A percentile compares a stretch with the other conserved stretches of the same genome.
phyloP scores from a whole-genome alignment of 2,797 vertebrate species.

The Ctenochaetus hawaiiensis region DNA sequence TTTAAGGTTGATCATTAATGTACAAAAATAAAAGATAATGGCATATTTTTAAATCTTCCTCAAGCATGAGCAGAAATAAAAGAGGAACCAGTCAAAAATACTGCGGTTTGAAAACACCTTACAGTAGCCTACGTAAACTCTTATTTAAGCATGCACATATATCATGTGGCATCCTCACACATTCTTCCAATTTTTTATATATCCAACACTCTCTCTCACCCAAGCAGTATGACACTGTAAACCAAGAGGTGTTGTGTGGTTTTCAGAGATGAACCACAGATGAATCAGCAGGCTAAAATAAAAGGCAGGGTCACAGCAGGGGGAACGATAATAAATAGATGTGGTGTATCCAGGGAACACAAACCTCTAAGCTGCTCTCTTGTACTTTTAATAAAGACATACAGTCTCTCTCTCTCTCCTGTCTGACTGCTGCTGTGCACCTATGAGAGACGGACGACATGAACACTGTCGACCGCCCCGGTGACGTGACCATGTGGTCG shows the following conservation, averaged over 20 bases:
- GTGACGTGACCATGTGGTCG: slow-evolving; percentile 40
- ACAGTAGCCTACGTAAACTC: slow-evolving; percentile 50
- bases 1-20: background rate
- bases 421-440: slow-evolving; percentile 65
- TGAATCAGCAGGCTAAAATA: slow-evolving; percentile 96
- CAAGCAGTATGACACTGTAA: slow-evolving; percentile 85
- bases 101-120: slow-evolving; percentile 9
- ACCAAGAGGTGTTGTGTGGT: slow-evolving; percentile 89
- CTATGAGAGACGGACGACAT: slow-evolving; percentile 66
- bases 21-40: background rate
- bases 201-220: slow-evolving; percentile 62
- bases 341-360: slow-evolving; percentile 87
- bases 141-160: slow-evolving; percentile 33
- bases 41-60: background rate
- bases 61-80: slow-evolving; percentile 3
- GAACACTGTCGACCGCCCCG: slow-evolving; percentile 47
- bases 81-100: slow-evolving; percentile 23
- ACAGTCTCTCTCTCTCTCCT: slow-evolving; percentile 39
- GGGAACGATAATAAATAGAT: slow-evolving; percentile 90
- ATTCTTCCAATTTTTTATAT: slow-evolving; percentile 50
- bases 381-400: slow-evolving; percentile 81
- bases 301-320: slow-evolving; percentile 87
- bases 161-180: slow-evolving; percentile 40
- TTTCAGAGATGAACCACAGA: slow-evolving; percentile 90
- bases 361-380: slow-evolving; percentile 77